A percentile compares a stretch with the other conserved stretches of the same genome.
Conservation (phyloP, 2,797 vertebrate species). For the Sylvia borin region DNA sequence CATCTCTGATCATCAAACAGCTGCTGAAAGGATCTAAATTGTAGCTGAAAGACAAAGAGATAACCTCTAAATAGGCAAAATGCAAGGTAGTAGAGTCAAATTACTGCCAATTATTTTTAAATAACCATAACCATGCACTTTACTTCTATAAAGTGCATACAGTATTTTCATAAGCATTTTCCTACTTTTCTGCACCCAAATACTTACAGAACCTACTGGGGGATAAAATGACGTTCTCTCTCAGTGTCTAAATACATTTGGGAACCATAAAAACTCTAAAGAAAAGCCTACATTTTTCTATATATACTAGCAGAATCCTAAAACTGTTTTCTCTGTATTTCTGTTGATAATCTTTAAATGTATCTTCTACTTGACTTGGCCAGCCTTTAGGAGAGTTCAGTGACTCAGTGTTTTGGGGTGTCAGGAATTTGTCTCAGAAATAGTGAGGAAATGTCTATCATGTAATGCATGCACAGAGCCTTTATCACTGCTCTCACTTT, state of each 20-base stretch:
- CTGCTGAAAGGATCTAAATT: slow-evolving; percentile 81
- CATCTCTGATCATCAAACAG: slow-evolving; percentile 60
- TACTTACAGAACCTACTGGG: not conserved
- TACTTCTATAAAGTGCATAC: not conserved
- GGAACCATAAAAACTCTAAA: not conserved
- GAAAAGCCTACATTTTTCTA: not conserved
- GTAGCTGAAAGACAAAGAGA: slow-evolving; percentile 68
- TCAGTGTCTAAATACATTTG: not conserved
- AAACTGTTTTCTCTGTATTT: not conserved
- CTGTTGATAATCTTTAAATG: not conserved
- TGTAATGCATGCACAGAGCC: not conserved
- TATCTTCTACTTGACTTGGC: not conserved
- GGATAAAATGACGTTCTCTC: not conserved
- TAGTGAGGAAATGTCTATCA: not conserved
- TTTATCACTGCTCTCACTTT: not conserved
- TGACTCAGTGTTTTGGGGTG: not conserved
- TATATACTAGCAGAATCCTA: not conserved
- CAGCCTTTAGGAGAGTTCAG: not conserved
- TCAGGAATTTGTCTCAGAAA: not conserved
- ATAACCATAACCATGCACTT: not conserved
- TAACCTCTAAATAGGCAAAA: not conserved
- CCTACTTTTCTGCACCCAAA: not conserved
- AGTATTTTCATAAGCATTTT: not conserved
- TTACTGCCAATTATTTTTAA: not conserved
- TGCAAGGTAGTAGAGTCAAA: not conserved